These are phyloP conservation scores for Colinus virginianus DNA, from an alignment of 2,113 vertebrate genomes.

Conservation along the genomic window DNA sequence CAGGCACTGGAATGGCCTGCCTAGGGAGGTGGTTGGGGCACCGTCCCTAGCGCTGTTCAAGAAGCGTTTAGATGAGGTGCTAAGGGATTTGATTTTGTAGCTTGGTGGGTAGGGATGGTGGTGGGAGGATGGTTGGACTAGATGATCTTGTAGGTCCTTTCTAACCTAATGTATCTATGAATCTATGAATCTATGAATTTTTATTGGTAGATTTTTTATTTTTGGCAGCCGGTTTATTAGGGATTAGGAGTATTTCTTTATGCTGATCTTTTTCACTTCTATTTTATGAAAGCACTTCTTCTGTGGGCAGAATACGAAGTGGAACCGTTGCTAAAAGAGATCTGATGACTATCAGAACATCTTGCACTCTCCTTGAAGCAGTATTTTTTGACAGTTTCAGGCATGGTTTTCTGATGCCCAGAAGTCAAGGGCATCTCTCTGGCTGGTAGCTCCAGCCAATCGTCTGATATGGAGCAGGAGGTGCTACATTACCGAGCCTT, in stretches of 20 bases:
- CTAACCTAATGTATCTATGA: too few relatives aligned
- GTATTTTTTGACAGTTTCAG: neutral
- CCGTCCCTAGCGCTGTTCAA: too few relatives aligned
- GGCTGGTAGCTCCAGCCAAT: neutral
- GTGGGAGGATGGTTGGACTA: too few relatives aligned
- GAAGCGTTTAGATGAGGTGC: too few relatives aligned
- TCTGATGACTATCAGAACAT: neutral
- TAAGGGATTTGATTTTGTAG: too few relatives aligned
- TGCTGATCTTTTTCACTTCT: neutral
- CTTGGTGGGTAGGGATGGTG: too few relatives aligned
- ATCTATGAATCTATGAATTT: neutral
- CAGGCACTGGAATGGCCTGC: too few relatives aligned
- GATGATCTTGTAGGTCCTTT: too few relatives aligned
- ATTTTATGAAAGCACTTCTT: conserved; percentile 42
- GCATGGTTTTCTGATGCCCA: neutral
- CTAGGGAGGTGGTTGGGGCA: too few relatives aligned
- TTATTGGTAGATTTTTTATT: conserved; percentile 4
- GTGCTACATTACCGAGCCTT: neutral
- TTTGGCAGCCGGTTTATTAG: neutral
- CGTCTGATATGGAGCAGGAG: neutral
- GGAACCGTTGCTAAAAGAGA: neutral
- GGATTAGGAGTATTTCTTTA: neutral
- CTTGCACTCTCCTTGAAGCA: neutral
- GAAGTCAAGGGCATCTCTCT: neutral
- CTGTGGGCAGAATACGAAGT: conserved; percentile 6